Conservation (phyloP, 2,888 invertebrate species). For the Oeneis ivallda region DNA sequence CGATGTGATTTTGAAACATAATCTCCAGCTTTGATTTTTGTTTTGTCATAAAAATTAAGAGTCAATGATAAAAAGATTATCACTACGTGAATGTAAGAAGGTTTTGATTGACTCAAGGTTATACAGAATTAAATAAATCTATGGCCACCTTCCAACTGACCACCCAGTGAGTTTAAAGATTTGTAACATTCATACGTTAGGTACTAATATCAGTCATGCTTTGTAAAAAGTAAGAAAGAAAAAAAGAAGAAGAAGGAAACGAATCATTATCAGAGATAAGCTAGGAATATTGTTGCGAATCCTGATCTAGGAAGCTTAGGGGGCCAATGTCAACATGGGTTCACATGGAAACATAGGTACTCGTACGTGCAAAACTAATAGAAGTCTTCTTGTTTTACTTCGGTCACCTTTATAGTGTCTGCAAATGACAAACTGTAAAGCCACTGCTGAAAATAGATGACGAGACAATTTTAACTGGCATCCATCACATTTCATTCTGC, state of each 20-base stretch:
- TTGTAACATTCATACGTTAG: background rate
- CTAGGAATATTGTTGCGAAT: too few species aligned
- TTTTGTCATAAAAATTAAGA: conserved; percentile 18
- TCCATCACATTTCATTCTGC: background rate
- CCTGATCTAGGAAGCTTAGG: too few species aligned
- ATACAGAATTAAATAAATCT: conserved; percentile 11
- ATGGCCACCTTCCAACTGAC: conserved; percentile 5
- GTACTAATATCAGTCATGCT: background rate
- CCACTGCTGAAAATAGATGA: conserved; percentile 20
- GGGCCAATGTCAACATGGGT: too few species aligned
- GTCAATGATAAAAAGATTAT: conserved; percentile 17
- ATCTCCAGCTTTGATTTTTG: conserved; percentile 14
- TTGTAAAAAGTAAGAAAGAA: background rate
- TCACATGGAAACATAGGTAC: too few species aligned
- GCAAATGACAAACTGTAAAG: background rate
- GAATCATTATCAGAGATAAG: too few species aligned
- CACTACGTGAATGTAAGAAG: conserved; percentile 6
- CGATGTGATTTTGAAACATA: conserved; percentile 27
- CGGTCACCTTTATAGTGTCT: background rate
- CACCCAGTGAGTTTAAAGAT: conserved; percentile 5
- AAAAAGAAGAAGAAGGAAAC: too few species aligned
- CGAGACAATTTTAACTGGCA: conserved; percentile 18
- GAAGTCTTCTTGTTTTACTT: background rate
- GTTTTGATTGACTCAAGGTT: conserved; percentile 13
- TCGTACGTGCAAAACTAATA: background rate